Conservation (phyloP, 2,888 invertebrate species). For the Tineola bisselliella region DNA sequence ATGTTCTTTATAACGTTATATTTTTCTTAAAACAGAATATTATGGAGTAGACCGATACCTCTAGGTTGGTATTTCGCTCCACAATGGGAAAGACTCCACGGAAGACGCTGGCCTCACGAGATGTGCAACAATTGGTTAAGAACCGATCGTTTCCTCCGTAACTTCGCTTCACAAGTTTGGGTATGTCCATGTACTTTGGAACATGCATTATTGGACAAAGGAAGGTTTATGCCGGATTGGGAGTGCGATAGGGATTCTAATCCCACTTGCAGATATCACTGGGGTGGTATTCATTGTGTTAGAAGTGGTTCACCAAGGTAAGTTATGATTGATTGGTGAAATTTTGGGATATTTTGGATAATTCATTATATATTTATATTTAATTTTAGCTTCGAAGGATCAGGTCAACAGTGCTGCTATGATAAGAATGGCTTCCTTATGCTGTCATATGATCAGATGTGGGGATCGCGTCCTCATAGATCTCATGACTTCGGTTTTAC, state of each 20-base stretch:
- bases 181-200: conserved; percentile 92
- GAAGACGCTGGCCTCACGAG: conserved; percentile 81
- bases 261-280: conserved; percentile 87
- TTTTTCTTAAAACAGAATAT: conserved; percentile 48
- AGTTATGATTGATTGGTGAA: too few relatives aligned
- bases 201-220: conserved; percentile 92
- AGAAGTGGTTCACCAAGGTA: conserved; percentile 91
- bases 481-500: conserved; percentile 91
- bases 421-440: conserved; percentile 91
- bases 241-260: conserved; percentile 93
- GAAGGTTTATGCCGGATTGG: conserved; percentile 89
- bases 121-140: conserved; percentile 93
- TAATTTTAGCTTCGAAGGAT: conserved; percentile 77
- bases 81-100: conserved; percentile 87
- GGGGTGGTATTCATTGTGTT: conserved; percentile 92
- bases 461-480: conserved; percentile 88
- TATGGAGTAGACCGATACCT: conserved; percentile 94
- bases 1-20: too few relatives aligned
- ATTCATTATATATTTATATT: too few relatives aligned
- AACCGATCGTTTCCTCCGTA: conserved; percentile 82
- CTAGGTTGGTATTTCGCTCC: conserved; percentile 91
- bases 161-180: conserved; percentile 84
- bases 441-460: conserved; percentile 95
- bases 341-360: too few relatives aligned
- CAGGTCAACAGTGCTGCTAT: conserved; percentile 98